Conservation (phyloP, 2,113 vertebrate species). For the Electrona antarctica region DNA sequence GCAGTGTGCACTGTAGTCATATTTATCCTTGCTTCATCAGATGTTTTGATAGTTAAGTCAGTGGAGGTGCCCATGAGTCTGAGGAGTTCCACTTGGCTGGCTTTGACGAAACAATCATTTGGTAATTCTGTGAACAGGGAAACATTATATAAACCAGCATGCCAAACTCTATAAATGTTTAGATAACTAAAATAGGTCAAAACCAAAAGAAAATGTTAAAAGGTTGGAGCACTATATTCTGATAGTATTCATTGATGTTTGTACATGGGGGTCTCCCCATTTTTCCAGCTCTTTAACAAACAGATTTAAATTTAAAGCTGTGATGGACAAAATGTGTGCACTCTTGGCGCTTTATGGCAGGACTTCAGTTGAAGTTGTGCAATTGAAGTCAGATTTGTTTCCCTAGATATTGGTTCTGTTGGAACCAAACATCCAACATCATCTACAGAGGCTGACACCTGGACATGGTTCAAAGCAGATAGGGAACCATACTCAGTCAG, state of each 20-base stretch:
- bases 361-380: not conserved
- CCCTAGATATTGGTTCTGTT: slow-evolving; percentile 17
- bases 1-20: slow-evolving; percentile 45
- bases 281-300: no score
- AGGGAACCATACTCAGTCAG: slow-evolving; percentile 51
- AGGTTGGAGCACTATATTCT: no score
- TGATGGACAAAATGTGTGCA: not conserved
- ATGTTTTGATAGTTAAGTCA: slow-evolving; percentile 12
- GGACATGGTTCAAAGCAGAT: slow-evolving; percentile 66
- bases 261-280: no score
- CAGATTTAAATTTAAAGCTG: no score
- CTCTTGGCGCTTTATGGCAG: not conserved
- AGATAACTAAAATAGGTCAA: no score
- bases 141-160: slow-evolving; percentile 5
- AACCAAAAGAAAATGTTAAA: no score
- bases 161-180: no score
- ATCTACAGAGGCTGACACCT: slow-evolving; percentile 62
- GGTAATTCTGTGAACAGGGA: not conserved
- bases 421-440: slow-evolving; percentile 38
- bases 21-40: slow-evolving; percentile 31
- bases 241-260: no score
- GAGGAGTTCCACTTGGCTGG: slow-evolving; percentile 22
- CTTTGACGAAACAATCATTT: slow-evolving; percentile 38
- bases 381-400: slow-evolving; percentile 12
- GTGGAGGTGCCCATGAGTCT: slow-evolving; percentile 54